These are phyloP conservation scores for Crematogaster levior DNA, from an alignment of 2,888 invertebrate species.

Conservation along the genomic window DNA sequence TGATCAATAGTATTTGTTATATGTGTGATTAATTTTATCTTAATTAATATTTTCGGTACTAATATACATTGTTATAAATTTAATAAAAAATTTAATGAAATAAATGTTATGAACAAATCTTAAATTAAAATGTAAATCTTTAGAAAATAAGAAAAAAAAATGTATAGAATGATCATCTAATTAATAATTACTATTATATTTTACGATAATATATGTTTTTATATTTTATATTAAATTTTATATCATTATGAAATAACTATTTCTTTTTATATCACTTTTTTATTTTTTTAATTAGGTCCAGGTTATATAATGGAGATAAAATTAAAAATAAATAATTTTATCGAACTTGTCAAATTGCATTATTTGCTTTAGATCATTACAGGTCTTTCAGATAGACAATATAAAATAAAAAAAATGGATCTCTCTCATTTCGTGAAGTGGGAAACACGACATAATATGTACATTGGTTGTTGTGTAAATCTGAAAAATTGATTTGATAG, in stretches of 20 bases:
- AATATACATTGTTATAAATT: background rate
- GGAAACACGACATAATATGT: background rate
- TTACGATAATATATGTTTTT: background rate
- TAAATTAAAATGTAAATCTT: constrained; percentile 2
- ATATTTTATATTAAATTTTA: background rate
- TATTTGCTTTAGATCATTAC: background rate
- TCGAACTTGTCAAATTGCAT: background rate
- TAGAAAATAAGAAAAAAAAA: background rate
- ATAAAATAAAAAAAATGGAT: background rate
- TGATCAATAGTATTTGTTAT: background rate
- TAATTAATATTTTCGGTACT: background rate
- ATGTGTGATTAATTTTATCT: background rate
- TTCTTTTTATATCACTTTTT: background rate
- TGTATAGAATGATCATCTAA: background rate
- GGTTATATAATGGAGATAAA: background rate
- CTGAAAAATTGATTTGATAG: constrained; percentile 9
- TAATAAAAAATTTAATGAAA: constrained; percentile 1
- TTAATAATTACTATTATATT: background rate
- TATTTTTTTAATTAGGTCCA: background rate
- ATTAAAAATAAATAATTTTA: background rate
- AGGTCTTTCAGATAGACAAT: background rate
- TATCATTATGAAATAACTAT: background rate
- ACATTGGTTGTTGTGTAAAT: constrained; percentile 29
- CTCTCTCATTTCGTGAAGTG: background rate
- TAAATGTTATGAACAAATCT: background rate